Evolutionary conservation across 2,888 invertebrate genomes (phyloP).

Genomic region (Acronicta psi): DNA sequence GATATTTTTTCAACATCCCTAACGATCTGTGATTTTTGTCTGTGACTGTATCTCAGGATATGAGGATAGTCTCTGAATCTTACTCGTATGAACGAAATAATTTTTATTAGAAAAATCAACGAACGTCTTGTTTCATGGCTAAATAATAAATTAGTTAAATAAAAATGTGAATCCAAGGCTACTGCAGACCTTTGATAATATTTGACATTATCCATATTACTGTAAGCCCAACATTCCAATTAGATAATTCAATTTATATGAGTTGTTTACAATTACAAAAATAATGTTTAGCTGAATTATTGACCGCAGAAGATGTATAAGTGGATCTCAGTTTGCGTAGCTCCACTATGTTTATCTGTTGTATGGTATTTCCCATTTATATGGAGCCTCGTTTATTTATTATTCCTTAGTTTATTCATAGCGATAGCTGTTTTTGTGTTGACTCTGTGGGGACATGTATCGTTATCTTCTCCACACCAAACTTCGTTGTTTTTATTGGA

Average conservation of each 20-base stretch:
- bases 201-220: slow-evolving; percentile 3
- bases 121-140: slow-evolving; percentile 14
- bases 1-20: too few relatives aligned
- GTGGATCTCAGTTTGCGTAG: slow-evolving; percentile 68
- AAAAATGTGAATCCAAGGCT: slow-evolving; percentile 17
- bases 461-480: slow-evolving; percentile 91
- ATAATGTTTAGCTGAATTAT: slow-evolving; percentile 44
- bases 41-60: too few relatives aligned
- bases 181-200: background rate
- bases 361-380: slow-evolving; percentile 76
- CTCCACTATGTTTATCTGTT: slow-evolving; percentile 70
- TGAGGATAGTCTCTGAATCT: too few relatives aligned
- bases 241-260: slow-evolving; percentile 9
- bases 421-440: slow-evolving; percentile 72
- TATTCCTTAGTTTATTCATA: slow-evolving; percentile 70
- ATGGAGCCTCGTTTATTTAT: slow-evolving; percentile 74
- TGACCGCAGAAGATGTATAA: slow-evolving; percentile 67
- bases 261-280: slow-evolving; percentile 39
- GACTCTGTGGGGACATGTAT: slow-evolving; percentile 90
- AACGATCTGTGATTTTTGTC: too few relatives aligned
- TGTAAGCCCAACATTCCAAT: slow-evolving; percentile 11
- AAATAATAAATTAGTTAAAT: background rate
- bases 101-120: too few relatives aligned
- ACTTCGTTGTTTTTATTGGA: slow-evolving; percentile 89
- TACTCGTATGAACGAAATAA: too few relatives aligned